These are phyloP conservation scores for Hirtodrosophila duncani DNA, from an alignment of 2,888 invertebrate genomes.

Conservation along the genomic window DNA sequence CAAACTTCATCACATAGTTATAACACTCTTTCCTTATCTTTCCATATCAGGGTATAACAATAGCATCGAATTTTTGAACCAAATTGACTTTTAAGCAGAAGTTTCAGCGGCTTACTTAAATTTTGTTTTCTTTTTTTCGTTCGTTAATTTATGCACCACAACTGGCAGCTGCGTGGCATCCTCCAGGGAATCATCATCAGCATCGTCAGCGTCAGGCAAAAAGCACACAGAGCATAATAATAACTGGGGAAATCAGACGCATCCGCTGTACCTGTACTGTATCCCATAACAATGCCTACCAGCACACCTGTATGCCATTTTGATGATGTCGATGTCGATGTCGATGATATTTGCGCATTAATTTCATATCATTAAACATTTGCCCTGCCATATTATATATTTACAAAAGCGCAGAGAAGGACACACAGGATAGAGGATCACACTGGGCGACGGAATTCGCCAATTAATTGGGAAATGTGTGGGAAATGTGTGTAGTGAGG, in stretches of 20 bases:
- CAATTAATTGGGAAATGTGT: slow-evolving; percentile 34
- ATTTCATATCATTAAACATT: slow-evolving; percentile 63
- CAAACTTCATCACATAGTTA: too few species aligned
- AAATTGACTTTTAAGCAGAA: slow-evolving; percentile 37
- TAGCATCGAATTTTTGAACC: slow-evolving; percentile 20
- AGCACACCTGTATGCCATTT: slow-evolving; percentile 10
- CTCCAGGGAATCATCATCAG: slow-evolving; percentile 18
- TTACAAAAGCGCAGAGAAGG: not conserved
- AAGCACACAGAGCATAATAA: too few species aligned
- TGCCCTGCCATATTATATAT: slow-evolving; percentile 45
- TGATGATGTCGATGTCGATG: slow-evolving; percentile 15
- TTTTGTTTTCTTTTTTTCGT: not conserved
- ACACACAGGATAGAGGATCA: slow-evolving; percentile 17
- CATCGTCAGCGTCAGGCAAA: too few species aligned
- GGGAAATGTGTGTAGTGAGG: slow-evolving; percentile 1
- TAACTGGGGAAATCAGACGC: slow-evolving; percentile 3
- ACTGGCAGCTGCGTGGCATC: slow-evolving; percentile 17
- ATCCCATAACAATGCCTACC: slow-evolving; percentile 1
- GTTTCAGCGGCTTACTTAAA: not conserved
- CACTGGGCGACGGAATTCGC: not conserved
- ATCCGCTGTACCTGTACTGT: too few species aligned
- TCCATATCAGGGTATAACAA: too few species aligned
- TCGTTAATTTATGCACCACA: slow-evolving; percentile 29
- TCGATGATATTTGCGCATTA: slow-evolving; percentile 57
- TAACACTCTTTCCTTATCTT: too few species aligned